These are phyloP conservation scores for Drosophila guanche DNA, from an alignment of 1,140 invertebrate genomes.

Conservation along the genomic window DNA sequence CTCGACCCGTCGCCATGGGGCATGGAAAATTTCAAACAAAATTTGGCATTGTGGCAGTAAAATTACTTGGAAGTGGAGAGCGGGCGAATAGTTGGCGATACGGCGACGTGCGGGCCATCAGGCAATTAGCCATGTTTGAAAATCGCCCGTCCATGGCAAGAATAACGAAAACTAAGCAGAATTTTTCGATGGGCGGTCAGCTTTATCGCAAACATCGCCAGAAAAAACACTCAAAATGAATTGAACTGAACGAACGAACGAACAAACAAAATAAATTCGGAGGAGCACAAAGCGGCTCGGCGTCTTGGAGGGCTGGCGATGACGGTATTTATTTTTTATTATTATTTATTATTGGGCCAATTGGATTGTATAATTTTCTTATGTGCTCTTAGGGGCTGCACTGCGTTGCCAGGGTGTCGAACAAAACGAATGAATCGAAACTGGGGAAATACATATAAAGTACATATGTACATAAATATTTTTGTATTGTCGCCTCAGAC, in stretches of 20 bases:
- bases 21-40: constrained; percentile 58
- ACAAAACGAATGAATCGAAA: constrained; percentile 14
- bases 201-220: constrained; percentile 37
- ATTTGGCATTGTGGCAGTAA: constrained; percentile 29
- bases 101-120: constrained; percentile 45
- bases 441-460: constrained; percentile 39
- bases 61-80: constrained; percentile 14
- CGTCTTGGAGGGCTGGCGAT: too few species aligned
- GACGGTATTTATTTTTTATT: constrained; percentile 46
- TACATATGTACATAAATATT: constrained; percentile 37
- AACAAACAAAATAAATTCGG: constrained; percentile 49
- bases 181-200: constrained; percentile 40
- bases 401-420: constrained; percentile 56
- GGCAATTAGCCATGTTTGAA: constrained; percentile 59
- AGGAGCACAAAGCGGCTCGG: too few species aligned
- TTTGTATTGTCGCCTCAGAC: constrained; percentile 52
- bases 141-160: constrained; percentile 15
- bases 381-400: constrained; percentile 7
- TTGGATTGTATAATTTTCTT: constrained; percentile 48
- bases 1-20: background rate
- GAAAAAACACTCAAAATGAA: constrained; percentile 23
- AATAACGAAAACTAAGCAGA: constrained; percentile 24
- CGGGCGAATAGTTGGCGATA: constrained; percentile 33
- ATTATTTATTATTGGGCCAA: constrained; percentile 73
- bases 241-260: constrained; percentile 40